Evolutionary conservation across 2,113 vertebrate genomes (phyloP).

Genomic region (Rhinichthys klamathensis): DNA sequence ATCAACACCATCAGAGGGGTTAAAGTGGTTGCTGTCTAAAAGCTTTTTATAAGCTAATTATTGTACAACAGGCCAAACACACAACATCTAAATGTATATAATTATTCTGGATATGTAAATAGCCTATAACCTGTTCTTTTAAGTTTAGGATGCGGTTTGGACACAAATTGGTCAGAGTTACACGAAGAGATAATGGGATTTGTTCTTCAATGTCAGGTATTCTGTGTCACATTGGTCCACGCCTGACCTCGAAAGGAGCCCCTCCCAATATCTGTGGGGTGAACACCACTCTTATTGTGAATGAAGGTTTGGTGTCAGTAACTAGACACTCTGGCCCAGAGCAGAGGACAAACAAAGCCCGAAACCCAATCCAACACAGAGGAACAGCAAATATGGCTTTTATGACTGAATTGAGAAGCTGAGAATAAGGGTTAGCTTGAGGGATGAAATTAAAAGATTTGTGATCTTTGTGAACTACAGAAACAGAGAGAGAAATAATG

Average conservation of each 20-base stretch:
- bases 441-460: constrained; percentile 44
- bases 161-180: neutral
- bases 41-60: neutral
- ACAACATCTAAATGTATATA: neutral
- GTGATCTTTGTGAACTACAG: constrained; percentile 39
- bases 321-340: constrained; percentile 63
- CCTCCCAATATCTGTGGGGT: constrained; percentile 47
- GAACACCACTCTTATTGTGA: constrained; percentile 73
- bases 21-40: neutral
- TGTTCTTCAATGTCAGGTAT: neutral
- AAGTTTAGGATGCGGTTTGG: neutral
- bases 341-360: constrained; percentile 59
- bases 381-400: constrained; percentile 57
- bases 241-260: constrained; percentile 61
- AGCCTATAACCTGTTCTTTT: neutral
- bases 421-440: constrained; percentile 65
- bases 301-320: constrained; percentile 63
- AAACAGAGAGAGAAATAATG: neutral
- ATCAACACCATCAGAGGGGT: neutral
- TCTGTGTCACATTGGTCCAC: constrained; percentile 48
- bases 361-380: constrained; percentile 70
- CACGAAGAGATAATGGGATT: neutral
- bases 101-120: neutral
- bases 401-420: constrained; percentile 62
- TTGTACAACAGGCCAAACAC: neutral